Evolutionary conservation across 2,888 invertebrate species (phyloP).

Genomic region (Hymenopus coronatus): DNA sequence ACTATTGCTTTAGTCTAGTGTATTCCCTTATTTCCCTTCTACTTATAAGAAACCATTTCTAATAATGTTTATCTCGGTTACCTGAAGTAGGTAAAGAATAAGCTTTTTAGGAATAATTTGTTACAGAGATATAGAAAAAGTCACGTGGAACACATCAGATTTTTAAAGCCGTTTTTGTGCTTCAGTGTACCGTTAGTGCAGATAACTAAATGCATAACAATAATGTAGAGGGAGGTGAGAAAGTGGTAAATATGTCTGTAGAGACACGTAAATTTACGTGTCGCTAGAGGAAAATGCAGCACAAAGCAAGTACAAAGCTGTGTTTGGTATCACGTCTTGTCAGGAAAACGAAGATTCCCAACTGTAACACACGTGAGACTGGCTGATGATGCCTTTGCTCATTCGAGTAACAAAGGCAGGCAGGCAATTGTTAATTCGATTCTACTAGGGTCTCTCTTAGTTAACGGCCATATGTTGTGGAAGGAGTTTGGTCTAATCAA

Average conservation of each 20-base stretch:
- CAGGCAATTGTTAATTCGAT: background rate
- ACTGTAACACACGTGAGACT: background rate
- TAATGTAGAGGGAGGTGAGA: background rate
- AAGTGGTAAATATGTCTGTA: background rate
- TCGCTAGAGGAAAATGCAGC: background rate
- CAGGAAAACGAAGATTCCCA: background rate
- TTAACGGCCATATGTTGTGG: background rate
- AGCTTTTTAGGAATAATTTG: no score
- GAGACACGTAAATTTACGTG: background rate
- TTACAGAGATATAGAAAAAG: no score
- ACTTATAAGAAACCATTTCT: no score
- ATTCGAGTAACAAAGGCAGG: background rate
- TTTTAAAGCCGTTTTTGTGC: no score
- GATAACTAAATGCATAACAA: background rate
- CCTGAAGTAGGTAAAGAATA: no score
- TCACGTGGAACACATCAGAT: no score
- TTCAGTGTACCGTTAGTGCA: background rate
- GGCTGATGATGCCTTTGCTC: background rate
- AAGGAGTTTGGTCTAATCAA: constrained; percentile 14
- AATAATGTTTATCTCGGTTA: no score
- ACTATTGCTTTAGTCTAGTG: no score
- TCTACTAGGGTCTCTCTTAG: background rate
- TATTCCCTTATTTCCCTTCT: no score
- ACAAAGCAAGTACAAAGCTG: background rate
- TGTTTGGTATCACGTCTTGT: background rate